phyloP scores from a whole-genome alignment of 1,140 invertebrate genomes.

The Micrasema minimum region DNA sequence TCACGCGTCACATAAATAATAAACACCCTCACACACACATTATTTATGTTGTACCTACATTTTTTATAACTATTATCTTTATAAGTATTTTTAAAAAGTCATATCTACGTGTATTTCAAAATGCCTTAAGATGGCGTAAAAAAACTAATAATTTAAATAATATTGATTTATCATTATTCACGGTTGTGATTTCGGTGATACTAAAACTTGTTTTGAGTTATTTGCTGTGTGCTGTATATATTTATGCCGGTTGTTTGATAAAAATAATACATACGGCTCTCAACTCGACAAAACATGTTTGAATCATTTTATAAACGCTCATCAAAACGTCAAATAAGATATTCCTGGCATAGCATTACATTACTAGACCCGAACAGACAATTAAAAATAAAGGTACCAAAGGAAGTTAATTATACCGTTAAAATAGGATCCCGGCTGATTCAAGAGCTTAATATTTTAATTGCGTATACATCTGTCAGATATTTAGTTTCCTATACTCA shows the following conservation, averaged over 20 bases:
- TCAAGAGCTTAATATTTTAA: constrained; percentile 40
- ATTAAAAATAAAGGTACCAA: constrained; percentile 44
- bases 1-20: too few species aligned
- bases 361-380: constrained; percentile 29
- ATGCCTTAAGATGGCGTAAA: neutral
- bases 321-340: constrained; percentile 37
- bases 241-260: too few species aligned
- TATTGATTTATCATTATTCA: neutral
- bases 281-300: constrained; percentile 1
- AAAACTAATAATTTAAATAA: neutral
- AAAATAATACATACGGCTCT: neutral
- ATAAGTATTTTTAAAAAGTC: too few species aligned
- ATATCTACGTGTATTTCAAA: too few species aligned
- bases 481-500: neutral
- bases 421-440: constrained; percentile 37
- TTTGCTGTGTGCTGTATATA: too few species aligned
- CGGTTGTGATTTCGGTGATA: neutral
- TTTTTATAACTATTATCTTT: too few species aligned
- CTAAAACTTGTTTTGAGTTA: neutral
- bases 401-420: constrained; percentile 44
- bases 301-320: constrained; percentile 23
- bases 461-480: constrained; percentile 42
- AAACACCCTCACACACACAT: too few species aligned
- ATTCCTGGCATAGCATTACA: constrained; percentile 16
- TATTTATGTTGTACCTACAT: too few species aligned